Conservation (phyloP, 2,797 vertebrate genomes). For the Acipenser oxyrinchus region DNA sequence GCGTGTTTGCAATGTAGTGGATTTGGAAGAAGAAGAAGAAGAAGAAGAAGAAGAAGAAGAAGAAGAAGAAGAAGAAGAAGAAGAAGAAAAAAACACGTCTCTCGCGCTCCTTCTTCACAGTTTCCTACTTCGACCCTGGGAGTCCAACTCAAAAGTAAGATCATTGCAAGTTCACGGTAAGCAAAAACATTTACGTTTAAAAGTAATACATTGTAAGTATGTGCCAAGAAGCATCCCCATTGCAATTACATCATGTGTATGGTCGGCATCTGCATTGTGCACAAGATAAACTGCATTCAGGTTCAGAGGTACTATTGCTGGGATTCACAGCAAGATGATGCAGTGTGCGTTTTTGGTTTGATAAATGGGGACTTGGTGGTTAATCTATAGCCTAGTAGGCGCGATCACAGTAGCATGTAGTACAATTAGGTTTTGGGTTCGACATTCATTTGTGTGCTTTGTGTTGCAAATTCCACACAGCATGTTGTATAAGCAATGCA, state of each 20-base stretch:
- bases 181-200: constrained; percentile 7
- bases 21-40: constrained; percentile 6
- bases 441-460: background rate
- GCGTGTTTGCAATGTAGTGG: background rate
- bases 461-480: constrained; percentile 1
- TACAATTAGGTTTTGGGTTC: background rate
- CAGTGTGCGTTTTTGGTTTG: constrained; percentile 23
- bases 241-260: constrained; percentile 11
- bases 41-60: constrained; percentile 7
- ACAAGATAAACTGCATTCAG: constrained; percentile 27
- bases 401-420: background rate
- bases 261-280: constrained; percentile 26
- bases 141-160: constrained; percentile 8
- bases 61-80: constrained; percentile 2
- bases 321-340: constrained; percentile 16
- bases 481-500: background rate
- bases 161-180: constrained; percentile 11
- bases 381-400: background rate
- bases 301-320: constrained; percentile 3
- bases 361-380: constrained; percentile 6
- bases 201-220: constrained; percentile 5
- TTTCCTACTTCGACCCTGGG: constrained; percentile 6
- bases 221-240: constrained; percentile 11
- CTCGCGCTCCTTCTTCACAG: constrained; percentile 3
- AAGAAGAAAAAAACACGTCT: constrained; percentile 2